A percentile compares a stretch with the other conserved stretches of the same genome.
Evolutionary conservation across 2,797 vertebrate genomes (phyloP).

Genomic region (Semaprochilodus insignis): DNA sequence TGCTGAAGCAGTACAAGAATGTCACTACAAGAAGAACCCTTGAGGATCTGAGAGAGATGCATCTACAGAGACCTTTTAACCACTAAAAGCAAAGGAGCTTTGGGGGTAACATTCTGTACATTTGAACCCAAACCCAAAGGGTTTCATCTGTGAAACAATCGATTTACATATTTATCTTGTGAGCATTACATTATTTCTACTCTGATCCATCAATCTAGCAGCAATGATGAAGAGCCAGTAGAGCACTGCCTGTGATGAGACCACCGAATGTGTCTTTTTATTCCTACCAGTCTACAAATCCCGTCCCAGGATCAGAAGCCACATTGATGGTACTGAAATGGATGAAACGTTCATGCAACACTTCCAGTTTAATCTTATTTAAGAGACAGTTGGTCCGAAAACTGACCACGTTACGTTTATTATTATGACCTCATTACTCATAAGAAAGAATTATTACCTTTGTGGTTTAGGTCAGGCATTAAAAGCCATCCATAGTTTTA

Average conservation of each 20-base stretch:
- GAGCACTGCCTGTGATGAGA: constrained; percentile 8
- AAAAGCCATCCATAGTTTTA: background rate
- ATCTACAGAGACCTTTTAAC: background rate
- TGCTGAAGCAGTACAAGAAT: background rate
- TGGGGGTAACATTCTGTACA: background rate
- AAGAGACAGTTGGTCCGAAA: background rate
- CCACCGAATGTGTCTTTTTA: constrained; percentile 10
- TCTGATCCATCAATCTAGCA: background rate
- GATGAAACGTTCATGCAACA: background rate
- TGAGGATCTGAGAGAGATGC: background rate
- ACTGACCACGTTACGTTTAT: background rate
- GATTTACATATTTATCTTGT: background rate
- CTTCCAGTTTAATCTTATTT: background rate
- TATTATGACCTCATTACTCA: background rate
- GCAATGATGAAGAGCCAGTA: background rate
- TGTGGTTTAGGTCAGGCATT: background rate
- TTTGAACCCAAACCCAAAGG: background rate
- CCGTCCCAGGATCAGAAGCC: no score
- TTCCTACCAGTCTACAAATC: background rate
- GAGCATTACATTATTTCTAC: background rate
- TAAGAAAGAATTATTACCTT: background rate
- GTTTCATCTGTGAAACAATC: background rate
- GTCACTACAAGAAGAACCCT: background rate
- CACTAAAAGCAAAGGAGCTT: background rate
- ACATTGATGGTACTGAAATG: background rate